phyloP scores from a whole-genome alignment of 2,113 vertebrate genomes.

The Sebastes schlegelii region DNA sequence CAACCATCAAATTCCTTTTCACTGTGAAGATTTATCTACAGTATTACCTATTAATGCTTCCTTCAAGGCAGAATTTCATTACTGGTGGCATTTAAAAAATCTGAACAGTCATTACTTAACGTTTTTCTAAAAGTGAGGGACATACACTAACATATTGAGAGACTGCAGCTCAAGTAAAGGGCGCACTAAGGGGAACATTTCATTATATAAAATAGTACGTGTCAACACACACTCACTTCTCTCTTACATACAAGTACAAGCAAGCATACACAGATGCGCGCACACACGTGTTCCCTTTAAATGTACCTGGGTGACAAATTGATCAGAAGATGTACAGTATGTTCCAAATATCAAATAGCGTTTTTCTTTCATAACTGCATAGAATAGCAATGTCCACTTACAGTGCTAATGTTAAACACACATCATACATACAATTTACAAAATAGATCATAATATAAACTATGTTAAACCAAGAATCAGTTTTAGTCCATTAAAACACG shows the following conservation, averaged over 20 bases:
- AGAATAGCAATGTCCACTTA: not conserved
- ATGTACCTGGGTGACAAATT: not conserved
- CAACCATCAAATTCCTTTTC: conserved; percentile 28
- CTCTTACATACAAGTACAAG: not conserved
- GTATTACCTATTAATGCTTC: conserved; percentile 12
- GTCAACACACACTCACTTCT: not conserved
- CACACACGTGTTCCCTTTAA: not conserved
- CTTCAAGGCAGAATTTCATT: conserved; percentile 24
- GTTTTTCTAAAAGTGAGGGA: not conserved
- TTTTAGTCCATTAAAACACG: not conserved
- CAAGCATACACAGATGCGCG: not conserved
- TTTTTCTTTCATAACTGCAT: not conserved
- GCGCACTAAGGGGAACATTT: conserved; percentile 13
- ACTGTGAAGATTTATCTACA: conserved; percentile 17
- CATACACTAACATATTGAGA: not conserved
- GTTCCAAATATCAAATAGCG: not conserved
- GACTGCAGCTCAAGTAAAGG: not conserved
- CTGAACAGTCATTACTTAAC: conserved; percentile 27
- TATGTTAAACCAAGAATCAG: not conserved
- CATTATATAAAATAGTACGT: not conserved
- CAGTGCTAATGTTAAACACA: not conserved
- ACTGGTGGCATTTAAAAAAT: conserved; percentile 41
- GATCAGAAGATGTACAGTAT: not conserved
- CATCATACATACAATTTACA: not conserved
- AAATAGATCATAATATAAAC: not conserved